Evolutionary conservation across 2,797 vertebrate genomes (phyloP).

Genomic region (Clamator glandarius): DNA sequence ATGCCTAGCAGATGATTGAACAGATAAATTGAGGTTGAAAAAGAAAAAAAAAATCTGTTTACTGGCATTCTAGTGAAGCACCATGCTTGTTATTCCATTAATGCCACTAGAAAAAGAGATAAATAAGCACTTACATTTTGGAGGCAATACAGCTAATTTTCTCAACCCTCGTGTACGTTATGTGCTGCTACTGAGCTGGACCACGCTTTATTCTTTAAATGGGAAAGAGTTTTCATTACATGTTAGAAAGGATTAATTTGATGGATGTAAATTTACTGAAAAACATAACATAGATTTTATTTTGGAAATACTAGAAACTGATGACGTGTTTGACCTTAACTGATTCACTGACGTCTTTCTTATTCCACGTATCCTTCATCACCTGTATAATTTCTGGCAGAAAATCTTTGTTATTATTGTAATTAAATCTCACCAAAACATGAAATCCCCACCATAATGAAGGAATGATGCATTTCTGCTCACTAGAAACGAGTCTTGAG

Average conservation of each 20-base stretch:
- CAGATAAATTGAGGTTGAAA: neutral
- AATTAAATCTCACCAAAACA: neutral
- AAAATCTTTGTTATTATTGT: neutral
- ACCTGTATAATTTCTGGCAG: neutral
- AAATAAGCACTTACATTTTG: neutral
- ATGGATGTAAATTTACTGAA: neutral
- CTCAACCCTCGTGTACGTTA: neutral
- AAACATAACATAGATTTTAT: neutral
- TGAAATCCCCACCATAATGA: neutral
- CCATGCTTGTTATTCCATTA: neutral
- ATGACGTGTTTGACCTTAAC: neutral
- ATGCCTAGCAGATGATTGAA: constrained; percentile 21
- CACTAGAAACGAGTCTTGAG: neutral
- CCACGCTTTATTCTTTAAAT: neutral
- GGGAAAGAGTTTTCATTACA: neutral
- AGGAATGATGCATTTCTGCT: neutral
- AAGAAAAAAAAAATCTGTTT: neutral
- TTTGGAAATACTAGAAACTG: neutral
- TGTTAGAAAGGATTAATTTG: neutral
- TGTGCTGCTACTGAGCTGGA: neutral
- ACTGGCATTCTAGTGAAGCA: neutral
- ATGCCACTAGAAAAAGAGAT: neutral
- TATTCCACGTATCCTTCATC: neutral
- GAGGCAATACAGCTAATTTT: neutral
- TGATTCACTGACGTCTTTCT: neutral